These are phyloP conservation scores for Anabacerthia variegaticeps DNA, from an alignment of 2,797 vertebrate species.

Conservation along the genomic window DNA sequence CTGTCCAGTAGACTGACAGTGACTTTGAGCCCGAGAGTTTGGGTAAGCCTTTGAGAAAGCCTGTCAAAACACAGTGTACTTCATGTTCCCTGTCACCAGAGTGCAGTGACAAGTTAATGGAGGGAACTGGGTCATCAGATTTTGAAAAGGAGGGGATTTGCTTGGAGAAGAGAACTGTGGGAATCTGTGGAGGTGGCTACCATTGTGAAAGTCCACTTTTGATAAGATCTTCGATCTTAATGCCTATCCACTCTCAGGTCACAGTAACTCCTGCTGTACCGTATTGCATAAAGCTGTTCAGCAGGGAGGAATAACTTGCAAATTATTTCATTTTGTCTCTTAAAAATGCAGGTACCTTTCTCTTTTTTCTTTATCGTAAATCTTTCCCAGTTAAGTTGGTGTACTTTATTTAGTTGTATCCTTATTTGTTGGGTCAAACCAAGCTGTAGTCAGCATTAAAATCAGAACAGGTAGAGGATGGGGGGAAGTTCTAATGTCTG, in stretches of 20 bases:
- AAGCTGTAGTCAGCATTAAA: background rate
- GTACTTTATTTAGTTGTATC: background rate
- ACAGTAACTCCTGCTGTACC: background rate
- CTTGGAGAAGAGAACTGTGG: background rate
- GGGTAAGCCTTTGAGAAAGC: background rate
- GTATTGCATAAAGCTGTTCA: background rate
- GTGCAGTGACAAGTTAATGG: background rate
- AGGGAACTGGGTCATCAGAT: background rate
- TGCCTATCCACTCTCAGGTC: background rate
- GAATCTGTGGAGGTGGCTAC: slow-evolving; percentile 5
- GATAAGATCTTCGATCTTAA: background rate
- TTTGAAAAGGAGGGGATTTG: background rate
- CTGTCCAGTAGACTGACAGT: background rate
- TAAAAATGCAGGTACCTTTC: background rate
- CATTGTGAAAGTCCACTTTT: background rate
- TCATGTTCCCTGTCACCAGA: background rate
- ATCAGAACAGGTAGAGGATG: background rate
- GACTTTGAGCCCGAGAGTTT: background rate
- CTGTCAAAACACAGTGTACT: background rate
- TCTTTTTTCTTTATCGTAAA: background rate
- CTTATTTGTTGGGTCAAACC: background rate
- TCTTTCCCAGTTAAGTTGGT: background rate
- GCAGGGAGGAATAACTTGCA: background rate
- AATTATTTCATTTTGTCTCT: background rate
- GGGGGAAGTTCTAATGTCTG: background rate